Evolutionary conservation across 2,888 invertebrate genomes (phyloP).

Genomic region (Spisula solida): DNA sequence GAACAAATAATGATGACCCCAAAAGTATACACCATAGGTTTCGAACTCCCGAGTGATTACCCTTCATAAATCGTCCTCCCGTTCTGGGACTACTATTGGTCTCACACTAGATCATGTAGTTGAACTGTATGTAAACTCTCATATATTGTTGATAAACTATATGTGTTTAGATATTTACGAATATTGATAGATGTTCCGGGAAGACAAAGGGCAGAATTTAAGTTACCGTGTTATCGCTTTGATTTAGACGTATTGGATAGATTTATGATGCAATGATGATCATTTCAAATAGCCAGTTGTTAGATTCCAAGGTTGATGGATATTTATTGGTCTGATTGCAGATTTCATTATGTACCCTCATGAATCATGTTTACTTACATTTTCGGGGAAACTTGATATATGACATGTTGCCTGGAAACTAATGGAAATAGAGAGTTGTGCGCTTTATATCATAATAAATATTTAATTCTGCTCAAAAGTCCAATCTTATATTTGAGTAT

Average conservation of each 20-base stretch:
- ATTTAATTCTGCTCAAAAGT: too few relatives aligned
- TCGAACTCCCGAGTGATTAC: too few relatives aligned
- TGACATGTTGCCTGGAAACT: background rate
- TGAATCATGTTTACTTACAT: conserved; percentile 15
- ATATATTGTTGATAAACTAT: background rate
- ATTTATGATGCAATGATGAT: background rate
- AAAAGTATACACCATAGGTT: too few relatives aligned
- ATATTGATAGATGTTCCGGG: background rate
- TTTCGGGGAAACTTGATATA: background rate
- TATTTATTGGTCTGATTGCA: conserved; percentile 25
- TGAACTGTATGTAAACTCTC: background rate
- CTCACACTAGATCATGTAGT: background rate
- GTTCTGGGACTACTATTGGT: background rate
- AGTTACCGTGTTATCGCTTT: conserved; percentile 12
- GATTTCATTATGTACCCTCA: conserved; percentile 10
- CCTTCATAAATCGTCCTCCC: background rate
- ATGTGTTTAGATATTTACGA: background rate
- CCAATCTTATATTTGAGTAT: too few relatives aligned
- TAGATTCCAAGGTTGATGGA: background rate
- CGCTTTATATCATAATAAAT: background rate
- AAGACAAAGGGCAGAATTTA: background rate
- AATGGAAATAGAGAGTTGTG: background rate
- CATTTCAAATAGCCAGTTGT: background rate
- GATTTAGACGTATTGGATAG: background rate
- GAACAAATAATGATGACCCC: too few relatives aligned